A percentile compares a stretch with the other conserved stretches of the same genome.
Conservation (phyloP, 2,888 invertebrate genomes). For the Lomographa bimaculata region DNA sequence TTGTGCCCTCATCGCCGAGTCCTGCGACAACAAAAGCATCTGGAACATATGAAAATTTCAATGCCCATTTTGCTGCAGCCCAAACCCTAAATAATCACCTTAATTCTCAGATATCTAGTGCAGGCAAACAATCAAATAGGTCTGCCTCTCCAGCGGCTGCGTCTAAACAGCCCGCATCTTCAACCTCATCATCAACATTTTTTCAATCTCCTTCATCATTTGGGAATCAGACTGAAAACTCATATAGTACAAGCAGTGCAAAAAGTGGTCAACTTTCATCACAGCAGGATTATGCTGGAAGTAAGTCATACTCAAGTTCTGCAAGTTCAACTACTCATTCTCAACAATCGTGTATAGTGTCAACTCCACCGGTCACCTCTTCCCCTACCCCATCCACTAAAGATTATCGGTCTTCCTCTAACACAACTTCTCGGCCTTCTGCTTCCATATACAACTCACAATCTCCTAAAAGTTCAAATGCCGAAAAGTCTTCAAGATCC, state of each 20-base stretch:
- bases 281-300: constrained; percentile 83
- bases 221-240: constrained; percentile 82
- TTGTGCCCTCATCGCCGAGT: constrained; percentile 86
- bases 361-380: constrained; percentile 84
- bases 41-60: constrained; percentile 87
- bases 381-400: constrained; percentile 80
- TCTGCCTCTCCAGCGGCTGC: constrained; percentile 82
- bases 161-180: constrained; percentile 78
- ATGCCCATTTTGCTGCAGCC: constrained; percentile 87
- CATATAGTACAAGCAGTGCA: constrained; percentile 82
- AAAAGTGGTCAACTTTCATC: constrained; percentile 80
- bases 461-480: constrained; percentile 64
- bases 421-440: constrained; percentile 72
- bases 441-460: constrained; percentile 70
- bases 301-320: constrained; percentile 84
- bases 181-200: constrained; percentile 83
- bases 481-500: constrained; percentile 64
- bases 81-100: constrained; percentile 86
- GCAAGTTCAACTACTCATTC: constrained; percentile 84
- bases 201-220: constrained; percentile 86
- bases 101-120: constrained; percentile 85
- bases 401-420: constrained; percentile 85
- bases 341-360: constrained; percentile 89
- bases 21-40: constrained; percentile 84
- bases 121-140: constrained; percentile 81